Base-by-base conservation (phyloP, 2,888 invertebrate genomes). In the Brenthis daphne region DNA sequence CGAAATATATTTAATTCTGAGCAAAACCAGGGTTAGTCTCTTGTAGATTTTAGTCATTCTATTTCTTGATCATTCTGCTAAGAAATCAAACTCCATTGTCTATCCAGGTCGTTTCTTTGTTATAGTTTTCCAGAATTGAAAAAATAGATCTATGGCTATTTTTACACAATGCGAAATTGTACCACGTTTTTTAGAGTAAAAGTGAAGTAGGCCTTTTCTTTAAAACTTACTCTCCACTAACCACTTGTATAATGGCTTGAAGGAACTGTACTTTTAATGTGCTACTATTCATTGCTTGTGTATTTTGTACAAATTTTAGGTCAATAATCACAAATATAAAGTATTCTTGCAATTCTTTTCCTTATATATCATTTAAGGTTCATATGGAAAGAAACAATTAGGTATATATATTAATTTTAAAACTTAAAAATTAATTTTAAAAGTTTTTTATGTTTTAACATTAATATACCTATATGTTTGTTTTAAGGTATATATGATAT, bases 181-280 rank as follows among this genome's bases (percentile, higher is more conserved):
- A 63, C n/a, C 12, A 12, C 8, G 58, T 24, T 29, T 29, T 58
- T 58, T 58, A 48, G 24, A 48, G 48, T 50, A 29, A 43, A 43
- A 11, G 29, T 29, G 16, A 60, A 60, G 60, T 50, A 50, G 50
- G 60, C 60, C 60, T 60, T 60, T 60, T 60, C 60, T 60, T 50
- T 60, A n/a, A 66, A 64, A 68, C 50, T 57, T 43, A 64, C 66
- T 60, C 54, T 55, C 47, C 57, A 51, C 65, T 60, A 54, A 66
- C 66, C 65, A 58, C 58, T 58, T 48, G 16, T 48, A 24, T 20
- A 60, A 20, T 47, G 54, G 54, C 51, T 37, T 55, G 54, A 47
- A 60, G 33, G 33, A 66, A 60, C 48, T 11, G n/a, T 50, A n/a
- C 60, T 60, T 60, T 50, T 50, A 33, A 48, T 50, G 14, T 29